These are phyloP conservation scores for Glaucidium brasilianum DNA, from an alignment of 2,113 vertebrate genomes.

Conservation along the genomic window DNA sequence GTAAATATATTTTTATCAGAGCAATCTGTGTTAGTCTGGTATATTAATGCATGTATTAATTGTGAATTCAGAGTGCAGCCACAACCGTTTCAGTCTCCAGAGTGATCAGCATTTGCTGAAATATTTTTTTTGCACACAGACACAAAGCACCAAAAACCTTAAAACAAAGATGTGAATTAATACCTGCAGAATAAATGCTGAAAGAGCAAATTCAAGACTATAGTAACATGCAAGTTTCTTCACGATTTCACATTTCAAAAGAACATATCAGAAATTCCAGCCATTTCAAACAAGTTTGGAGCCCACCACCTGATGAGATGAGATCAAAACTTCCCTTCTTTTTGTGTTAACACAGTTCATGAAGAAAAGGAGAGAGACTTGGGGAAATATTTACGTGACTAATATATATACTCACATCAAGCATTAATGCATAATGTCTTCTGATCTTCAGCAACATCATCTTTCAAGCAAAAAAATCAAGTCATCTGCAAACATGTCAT, in stretches of 20 bases:
- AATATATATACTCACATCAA: not conserved
- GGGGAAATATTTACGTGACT: not conserved
- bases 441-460: not conserved
- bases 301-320: not conserved
- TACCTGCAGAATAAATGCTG: not conserved
- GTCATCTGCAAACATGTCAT: not conserved
- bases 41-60: constrained; percentile 6
- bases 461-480: not conserved
- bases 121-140: not conserved
- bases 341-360: not conserved
- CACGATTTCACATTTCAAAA: not conserved
- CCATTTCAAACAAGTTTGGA: constrained; percentile 14
- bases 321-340: not conserved
- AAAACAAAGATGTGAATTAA: not conserved
- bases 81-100: not conserved
- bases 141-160: not conserved
- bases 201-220: not conserved
- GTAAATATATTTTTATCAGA: constrained; percentile 7
- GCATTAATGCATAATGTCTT: not conserved
- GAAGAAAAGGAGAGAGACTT: not conserved
- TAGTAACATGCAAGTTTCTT: not conserved
- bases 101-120: not conserved
- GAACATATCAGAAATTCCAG: not conserved
- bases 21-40: constrained; percentile 60
- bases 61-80: not conserved